A percentile compares a stretch with the other conserved stretches of the same genome.
Evolutionary conservation across 2,113 vertebrate species (phyloP).

Genomic region (Takifugu flavidus): DNA sequence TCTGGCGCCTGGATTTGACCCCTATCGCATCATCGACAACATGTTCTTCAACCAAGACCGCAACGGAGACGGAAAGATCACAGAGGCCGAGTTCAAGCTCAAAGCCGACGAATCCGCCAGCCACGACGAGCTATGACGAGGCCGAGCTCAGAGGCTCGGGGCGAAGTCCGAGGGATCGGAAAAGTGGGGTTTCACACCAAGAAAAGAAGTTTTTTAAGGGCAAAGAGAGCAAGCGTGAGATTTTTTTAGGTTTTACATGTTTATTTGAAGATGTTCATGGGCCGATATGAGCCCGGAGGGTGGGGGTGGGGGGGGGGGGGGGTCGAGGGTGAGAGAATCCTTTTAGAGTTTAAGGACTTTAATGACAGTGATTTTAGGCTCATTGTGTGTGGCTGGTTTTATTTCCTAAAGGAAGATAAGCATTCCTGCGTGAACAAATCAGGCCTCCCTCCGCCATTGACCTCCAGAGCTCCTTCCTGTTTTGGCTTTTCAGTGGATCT

Average conservation of each 20-base stretch:
- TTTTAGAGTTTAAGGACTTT: constrained; percentile 1
- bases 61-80: constrained; percentile 89
- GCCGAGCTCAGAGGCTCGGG: constrained; percentile 1
- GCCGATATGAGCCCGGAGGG: too few species aligned
- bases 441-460: constrained; percentile 12
- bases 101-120: constrained; percentile 87
- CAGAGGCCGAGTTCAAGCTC: constrained; percentile 88
- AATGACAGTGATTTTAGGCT: constrained; percentile 24
- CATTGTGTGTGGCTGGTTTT: constrained; percentile 4
- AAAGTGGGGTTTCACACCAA: neutral
- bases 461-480: constrained; percentile 1
- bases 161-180: constrained; percentile 11
- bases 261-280: too few species aligned
- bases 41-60: constrained; percentile 98
- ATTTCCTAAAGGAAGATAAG: constrained; percentile 37
- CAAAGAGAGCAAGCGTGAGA: too few species aligned
- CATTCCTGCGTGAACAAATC: constrained; percentile 35
- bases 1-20: constrained; percentile 90
- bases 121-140: constrained; percentile 90
- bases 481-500: constrained; percentile 1
- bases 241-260: too few species aligned
- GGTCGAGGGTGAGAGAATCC: neutral
- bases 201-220: too few species aligned
- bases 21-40: constrained; percentile 88
- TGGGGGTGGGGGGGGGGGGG: too few species aligned